Conservation (phyloP, 2,113 vertebrate genomes). For the Todiramphus saurophagus region DNA sequence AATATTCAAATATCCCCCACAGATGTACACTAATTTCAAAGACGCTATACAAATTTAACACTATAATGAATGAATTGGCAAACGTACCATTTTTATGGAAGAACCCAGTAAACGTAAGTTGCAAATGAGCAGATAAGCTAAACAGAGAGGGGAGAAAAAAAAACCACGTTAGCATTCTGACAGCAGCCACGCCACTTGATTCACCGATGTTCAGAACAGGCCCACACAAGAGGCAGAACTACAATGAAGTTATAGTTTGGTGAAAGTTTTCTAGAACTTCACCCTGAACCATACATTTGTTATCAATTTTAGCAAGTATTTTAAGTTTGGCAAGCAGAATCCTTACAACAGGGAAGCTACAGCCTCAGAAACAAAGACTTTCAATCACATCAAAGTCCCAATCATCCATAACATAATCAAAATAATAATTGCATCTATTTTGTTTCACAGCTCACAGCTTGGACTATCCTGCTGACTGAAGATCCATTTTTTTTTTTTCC, state of each 20-base stretch:
- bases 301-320: background rate
- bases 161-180: conserved; percentile 9
- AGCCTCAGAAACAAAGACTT: background rate
- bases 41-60: background rate
- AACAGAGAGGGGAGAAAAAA: conserved; percentile 19
- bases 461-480: background rate
- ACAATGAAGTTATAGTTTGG: background rate
- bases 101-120: conserved; percentile 99
- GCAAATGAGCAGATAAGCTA: conserved; percentile 95
- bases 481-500: background rate
- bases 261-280: background rate
- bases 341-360: background rate
- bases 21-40: background rate
- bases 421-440: background rate
- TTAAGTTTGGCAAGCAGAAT: background rate
- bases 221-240: background rate
- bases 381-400: background rate
- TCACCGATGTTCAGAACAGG: background rate
- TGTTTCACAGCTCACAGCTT: background rate
- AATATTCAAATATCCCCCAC: background rate
- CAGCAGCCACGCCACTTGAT: background rate
- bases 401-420: background rate
- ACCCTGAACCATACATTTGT: background rate
- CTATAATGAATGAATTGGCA: background rate
- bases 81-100: conserved; percentile 97